A percentile compares a stretch with the other conserved stretches of the same genome.
These are phyloP conservation scores for Laodelphax striatellus DNA, from an alignment of 1,140 invertebrate genomes.

Conservation along the genomic window DNA sequence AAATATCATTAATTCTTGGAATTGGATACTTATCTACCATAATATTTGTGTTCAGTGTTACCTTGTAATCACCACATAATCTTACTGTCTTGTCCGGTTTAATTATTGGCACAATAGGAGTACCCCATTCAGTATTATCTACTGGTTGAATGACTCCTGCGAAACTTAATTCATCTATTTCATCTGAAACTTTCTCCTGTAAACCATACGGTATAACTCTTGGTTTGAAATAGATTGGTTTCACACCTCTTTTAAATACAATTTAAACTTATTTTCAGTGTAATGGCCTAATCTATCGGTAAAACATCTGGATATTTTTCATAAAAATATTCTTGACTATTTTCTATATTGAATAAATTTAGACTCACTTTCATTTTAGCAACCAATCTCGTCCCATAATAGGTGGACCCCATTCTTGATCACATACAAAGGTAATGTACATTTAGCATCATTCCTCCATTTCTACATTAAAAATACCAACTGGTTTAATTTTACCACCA, in stretches of 20 bases:
- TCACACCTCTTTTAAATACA: slow-evolving; percentile 1
- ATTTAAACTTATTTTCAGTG: neutral
- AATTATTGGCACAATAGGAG: slow-evolving; percentile 30
- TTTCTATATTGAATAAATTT: neutral
- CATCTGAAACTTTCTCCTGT: slow-evolving; percentile 26
- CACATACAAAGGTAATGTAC: neutral
- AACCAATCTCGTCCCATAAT: slow-evolving; percentile 12
- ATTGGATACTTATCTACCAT: neutral
- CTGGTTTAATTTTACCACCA: neutral
- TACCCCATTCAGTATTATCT: slow-evolving; percentile 28
- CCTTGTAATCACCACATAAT: slow-evolving; percentile 36
- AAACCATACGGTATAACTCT: slow-evolving; percentile 32
- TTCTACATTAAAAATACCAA: slow-evolving; percentile 3
- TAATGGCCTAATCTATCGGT: slow-evolving; percentile 1
- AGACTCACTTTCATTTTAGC: too few relatives aligned
- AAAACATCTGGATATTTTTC: slow-evolving; percentile 8
- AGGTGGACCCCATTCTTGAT: neutral
- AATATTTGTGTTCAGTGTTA: slow-evolving; percentile 23
- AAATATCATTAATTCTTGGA: neutral
- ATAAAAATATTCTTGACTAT: neutral
- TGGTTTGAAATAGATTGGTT: slow-evolving; percentile 28
- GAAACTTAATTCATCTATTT: slow-evolving; percentile 27
- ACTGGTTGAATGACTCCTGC: slow-evolving; percentile 29
- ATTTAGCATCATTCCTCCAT: neutral
- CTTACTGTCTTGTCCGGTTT: slow-evolving; percentile 28